Evolutionary conservation across 2,797 vertebrate genomes (phyloP).

Genomic region (Sebastes iracundus): DNA sequence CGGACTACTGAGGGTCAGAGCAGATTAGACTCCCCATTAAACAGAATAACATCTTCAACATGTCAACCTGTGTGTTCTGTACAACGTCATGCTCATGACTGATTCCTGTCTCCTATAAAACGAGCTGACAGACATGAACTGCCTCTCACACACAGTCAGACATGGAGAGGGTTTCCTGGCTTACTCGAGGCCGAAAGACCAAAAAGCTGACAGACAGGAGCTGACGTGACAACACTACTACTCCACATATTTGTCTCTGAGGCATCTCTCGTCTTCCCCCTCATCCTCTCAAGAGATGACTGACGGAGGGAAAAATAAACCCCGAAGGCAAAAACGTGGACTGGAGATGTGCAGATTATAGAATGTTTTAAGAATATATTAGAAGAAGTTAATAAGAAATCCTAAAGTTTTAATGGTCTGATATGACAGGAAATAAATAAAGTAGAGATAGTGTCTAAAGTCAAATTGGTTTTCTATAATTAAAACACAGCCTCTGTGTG

Average conservation of each 20-base stretch:
- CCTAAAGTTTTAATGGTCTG: slow-evolving; percentile 32
- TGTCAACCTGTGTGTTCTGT: background rate
- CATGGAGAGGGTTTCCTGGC: background rate
- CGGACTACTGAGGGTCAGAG: background rate
- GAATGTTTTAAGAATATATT: background rate
- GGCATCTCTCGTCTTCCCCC: background rate
- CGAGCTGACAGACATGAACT: background rate
- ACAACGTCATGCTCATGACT: background rate
- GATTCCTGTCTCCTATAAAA: background rate
- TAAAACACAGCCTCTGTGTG: slow-evolving; percentile 40
- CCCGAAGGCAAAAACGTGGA: background rate
- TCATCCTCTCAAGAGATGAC: background rate
- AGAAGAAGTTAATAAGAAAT: slow-evolving; percentile 18
- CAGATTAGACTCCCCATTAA: background rate
- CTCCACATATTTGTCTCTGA: background rate
- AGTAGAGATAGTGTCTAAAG: slow-evolving; percentile 36
- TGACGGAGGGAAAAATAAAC: background rate
- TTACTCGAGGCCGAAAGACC: slow-evolving; percentile 1
- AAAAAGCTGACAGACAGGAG: slow-evolving; percentile 26
- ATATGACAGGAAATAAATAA: slow-evolving; percentile 30
- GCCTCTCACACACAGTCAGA: background rate
- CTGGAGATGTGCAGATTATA: background rate
- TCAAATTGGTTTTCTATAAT: slow-evolving; percentile 58
- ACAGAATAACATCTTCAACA: background rate
- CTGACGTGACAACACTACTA: background rate